Evolutionary conservation across 2,888 invertebrate genomes (phyloP).

Genomic region (Hylaea fasciaria): DNA sequence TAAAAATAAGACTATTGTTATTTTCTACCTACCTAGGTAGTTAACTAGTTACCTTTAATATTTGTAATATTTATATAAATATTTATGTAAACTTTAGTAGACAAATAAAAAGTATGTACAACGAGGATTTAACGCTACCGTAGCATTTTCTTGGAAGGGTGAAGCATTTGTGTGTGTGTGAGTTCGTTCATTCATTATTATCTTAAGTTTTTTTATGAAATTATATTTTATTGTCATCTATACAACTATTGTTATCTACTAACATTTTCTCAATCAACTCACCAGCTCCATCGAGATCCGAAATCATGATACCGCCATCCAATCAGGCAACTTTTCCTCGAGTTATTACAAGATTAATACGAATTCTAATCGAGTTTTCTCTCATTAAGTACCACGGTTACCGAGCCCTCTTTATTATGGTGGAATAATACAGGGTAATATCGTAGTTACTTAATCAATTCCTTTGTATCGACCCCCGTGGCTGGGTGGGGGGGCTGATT

Average conservation of each 20-base stretch:
- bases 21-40: too few relatives aligned
- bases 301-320: constrained; percentile 36
- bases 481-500: constrained; percentile 84
- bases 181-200: too few relatives aligned
- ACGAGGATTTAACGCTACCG: too few relatives aligned
- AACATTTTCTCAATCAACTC: constrained; percentile 23
- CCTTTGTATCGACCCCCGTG: constrained; percentile 82
- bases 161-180: too few relatives aligned
- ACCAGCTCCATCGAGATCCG: constrained; percentile 22
- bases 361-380: constrained; percentile 84
- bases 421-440: constrained; percentile 84
- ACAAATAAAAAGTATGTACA: too few relatives aligned
- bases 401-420: constrained; percentile 83
- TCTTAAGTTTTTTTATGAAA: too few relatives aligned
- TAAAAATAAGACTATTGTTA: too few relatives aligned
- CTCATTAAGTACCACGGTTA: constrained; percentile 83
- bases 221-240: not conserved
- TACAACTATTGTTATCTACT: too few relatives aligned
- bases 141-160: too few relatives aligned
- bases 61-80: too few relatives aligned
- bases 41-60: too few relatives aligned
- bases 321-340: constrained; percentile 73
- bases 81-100: too few relatives aligned
- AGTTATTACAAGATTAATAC: constrained; percentile 81
- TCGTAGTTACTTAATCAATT: constrained; percentile 85